Evolutionary conservation across 2,113 vertebrate genomes (phyloP), one percentile per base, ranked within the genome.

Genomic region (Clarias batrachus): DNA sequence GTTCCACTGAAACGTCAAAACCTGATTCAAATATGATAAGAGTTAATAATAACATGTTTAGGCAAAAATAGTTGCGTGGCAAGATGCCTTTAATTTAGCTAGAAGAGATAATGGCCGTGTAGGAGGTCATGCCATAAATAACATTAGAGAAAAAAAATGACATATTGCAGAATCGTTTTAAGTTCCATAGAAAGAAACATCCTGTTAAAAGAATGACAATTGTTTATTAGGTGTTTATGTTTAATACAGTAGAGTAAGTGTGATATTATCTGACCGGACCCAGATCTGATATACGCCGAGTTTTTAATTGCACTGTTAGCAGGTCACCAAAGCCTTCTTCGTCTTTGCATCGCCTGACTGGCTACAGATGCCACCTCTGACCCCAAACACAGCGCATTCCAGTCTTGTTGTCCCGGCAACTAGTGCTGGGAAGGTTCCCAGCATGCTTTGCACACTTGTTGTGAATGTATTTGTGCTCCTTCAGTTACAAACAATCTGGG

Each of bases 281-380:
- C 41, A 48, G 41, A 80, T 88, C 52, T 81, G 33, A 14, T 41
- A 68, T 81, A 81, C 63, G 57, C 79, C 62, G 79, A 37, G 78
- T 83, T 79, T 86, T 85, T 66, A 74, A 83, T 21, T 63, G 83
- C 60, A 23, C 63, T 66, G 62, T 89, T 71, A 87, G 70, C 86
- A 73, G 86, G 89, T 86, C 83, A 87, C 14, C 33, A 57, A 81
- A 56, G 54, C 77, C 30, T 27, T 41, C 84, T 63, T 37, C 77
- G 30, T 30, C 86, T 73, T 30, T 54, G 56, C 60, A 88, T 84
- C 65, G 87, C 81, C 76, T 89, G 89, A 90, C 91, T 82, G 90
- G 88, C 91, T 89, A 82, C 90, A 91, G 88, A 91, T 90, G 90
- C 76, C 87, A 91, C 89, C 89, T 92, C 88, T 90, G 87, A 92